These are phyloP conservation scores for Chrysemys picta DNA, from an alignment of 2,113 vertebrate species.

Conservation along the genomic window DNA sequence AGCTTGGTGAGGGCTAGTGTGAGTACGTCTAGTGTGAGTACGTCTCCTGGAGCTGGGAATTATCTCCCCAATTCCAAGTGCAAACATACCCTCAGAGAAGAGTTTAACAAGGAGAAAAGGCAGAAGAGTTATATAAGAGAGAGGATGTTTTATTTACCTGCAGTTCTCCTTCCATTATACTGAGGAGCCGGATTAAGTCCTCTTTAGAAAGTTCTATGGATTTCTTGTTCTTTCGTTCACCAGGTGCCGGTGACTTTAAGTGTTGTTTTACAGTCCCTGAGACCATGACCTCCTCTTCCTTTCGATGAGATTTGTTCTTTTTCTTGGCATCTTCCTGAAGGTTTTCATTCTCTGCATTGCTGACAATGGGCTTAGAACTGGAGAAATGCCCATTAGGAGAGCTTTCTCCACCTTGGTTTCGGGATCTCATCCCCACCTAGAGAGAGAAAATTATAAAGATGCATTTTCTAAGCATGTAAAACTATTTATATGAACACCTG, in stretches of 20 bases:
- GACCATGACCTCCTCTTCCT: slow-evolving; percentile 80
- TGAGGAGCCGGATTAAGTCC: slow-evolving; percentile 90
- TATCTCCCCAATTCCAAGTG: too few relatives aligned
- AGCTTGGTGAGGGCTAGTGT: too few relatives aligned
- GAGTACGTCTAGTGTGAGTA: too few relatives aligned
- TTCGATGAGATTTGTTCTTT: slow-evolving; percentile 84
- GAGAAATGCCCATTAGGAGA: slow-evolving; percentile 82
- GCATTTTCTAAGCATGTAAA: slow-evolving; percentile 7
- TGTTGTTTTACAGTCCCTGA: slow-evolving; percentile 85
- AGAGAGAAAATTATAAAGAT: slow-evolving; percentile 40
- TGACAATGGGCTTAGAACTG: slow-evolving; percentile 81
- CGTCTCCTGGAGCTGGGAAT: too few relatives aligned
- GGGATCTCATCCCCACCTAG: slow-evolving; percentile 92
- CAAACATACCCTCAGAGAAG: not conserved
- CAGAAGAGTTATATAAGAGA: not conserved
- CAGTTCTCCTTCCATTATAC: slow-evolving; percentile 96
- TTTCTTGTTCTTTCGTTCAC: slow-evolving; percentile 78
- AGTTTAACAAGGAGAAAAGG: not conserved
- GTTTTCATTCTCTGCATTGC: slow-evolving; percentile 79
- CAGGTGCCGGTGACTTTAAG: slow-evolving; percentile 76
- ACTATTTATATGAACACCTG: not conserved
- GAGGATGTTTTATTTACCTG: slow-evolving; percentile 83
- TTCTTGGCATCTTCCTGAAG: slow-evolving; percentile 85
- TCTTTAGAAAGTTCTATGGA: slow-evolving; percentile 86
- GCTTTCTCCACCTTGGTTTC: slow-evolving; percentile 86